These are phyloP conservation scores for Stenoptilia bipunctidactyla DNA, from an alignment of 2,888 invertebrate genomes.

Conservation along the genomic window DNA sequence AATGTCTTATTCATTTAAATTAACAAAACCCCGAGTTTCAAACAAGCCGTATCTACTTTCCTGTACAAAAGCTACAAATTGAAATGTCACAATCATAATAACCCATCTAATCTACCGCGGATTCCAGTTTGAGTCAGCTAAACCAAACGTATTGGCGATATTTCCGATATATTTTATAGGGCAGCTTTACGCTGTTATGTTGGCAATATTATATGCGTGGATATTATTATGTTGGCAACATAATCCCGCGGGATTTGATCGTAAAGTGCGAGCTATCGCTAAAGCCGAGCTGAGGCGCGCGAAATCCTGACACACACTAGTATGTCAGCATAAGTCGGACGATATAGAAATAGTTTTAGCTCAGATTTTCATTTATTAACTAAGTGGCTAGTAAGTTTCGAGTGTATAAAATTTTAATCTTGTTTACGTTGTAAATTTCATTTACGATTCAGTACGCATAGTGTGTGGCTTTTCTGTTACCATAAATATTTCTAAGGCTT, in stretches of 20 bases:
- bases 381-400: too few species aligned
- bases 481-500: too few species aligned
- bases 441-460: too few species aligned
- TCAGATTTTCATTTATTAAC: too few species aligned
- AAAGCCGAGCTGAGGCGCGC: constrained; percentile 52
- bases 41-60: constrained; percentile 18
- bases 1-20: too few species aligned
- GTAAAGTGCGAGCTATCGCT: constrained; percentile 54
- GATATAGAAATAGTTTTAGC: too few species aligned
- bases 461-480: too few species aligned
- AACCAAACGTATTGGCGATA: constrained; percentile 22
- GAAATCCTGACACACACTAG: constrained; percentile 25
- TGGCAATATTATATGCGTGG: constrained; percentile 47
- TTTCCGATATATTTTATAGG: constrained; percentile 64
- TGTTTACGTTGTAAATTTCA: too few species aligned
- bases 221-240: too few species aligned
- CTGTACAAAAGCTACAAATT: constrained; percentile 20
- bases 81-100: too few species aligned
- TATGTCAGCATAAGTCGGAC: too few species aligned
- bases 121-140: constrained; percentile 27
- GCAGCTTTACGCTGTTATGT: constrained; percentile 66
- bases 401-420: too few species aligned
- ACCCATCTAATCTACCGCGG: constrained; percentile 9
- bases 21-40: background rate
- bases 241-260: constrained; percentile 29